A percentile compares a stretch with the other conserved stretches of the same genome.
Conservation (phyloP, 2,888 invertebrate species). For the Ephialtes manifestator region DNA sequence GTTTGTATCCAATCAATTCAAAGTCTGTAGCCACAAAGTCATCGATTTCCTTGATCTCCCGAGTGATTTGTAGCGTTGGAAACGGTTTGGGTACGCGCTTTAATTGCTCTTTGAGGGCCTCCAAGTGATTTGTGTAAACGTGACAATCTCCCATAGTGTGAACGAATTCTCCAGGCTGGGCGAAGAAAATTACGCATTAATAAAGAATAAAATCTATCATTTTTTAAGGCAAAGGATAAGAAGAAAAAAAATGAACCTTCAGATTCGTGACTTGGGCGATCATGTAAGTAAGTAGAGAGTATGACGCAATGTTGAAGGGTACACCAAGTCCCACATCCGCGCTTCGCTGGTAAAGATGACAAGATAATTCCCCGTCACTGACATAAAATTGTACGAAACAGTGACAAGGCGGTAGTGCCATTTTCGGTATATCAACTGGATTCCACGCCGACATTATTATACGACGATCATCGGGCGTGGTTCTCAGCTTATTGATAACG, state of each 20-base stretch:
- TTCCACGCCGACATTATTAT: constrained; percentile 99
- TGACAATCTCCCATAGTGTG: constrained; percentile 98
- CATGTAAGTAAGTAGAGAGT: constrained; percentile 97
- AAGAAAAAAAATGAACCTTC: constrained; percentile 88
- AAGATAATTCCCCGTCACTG: constrained; percentile 93
- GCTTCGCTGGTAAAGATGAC: constrained; percentile 97
- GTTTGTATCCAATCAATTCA: constrained; percentile 93
- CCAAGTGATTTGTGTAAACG: constrained; percentile 96
- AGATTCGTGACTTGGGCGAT: constrained; percentile 97
- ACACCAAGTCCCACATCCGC: constrained; percentile 99
- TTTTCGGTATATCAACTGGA: constrained; percentile 93
- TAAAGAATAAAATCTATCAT: not conserved
- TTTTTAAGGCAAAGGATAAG: not conserved
- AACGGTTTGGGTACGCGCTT: constrained; percentile 93
- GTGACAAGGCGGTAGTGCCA: constrained; percentile 99
- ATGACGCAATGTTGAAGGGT: constrained; percentile 99
- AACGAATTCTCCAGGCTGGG: constrained; percentile 96
- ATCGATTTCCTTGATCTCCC: constrained; percentile 92
- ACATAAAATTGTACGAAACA: constrained; percentile 98
- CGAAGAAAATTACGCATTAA: constrained; percentile 63
- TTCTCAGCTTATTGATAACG: constrained; percentile 93
- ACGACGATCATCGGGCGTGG: constrained; percentile 94
- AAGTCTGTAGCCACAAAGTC: constrained; percentile 96
- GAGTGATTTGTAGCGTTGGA: constrained; percentile 92
- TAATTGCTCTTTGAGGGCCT: constrained; percentile 93